These are phyloP conservation scores for Oreotrochilus melanogaster DNA, from an alignment of 2,113 vertebrate genomes.

Conservation along the genomic window DNA sequence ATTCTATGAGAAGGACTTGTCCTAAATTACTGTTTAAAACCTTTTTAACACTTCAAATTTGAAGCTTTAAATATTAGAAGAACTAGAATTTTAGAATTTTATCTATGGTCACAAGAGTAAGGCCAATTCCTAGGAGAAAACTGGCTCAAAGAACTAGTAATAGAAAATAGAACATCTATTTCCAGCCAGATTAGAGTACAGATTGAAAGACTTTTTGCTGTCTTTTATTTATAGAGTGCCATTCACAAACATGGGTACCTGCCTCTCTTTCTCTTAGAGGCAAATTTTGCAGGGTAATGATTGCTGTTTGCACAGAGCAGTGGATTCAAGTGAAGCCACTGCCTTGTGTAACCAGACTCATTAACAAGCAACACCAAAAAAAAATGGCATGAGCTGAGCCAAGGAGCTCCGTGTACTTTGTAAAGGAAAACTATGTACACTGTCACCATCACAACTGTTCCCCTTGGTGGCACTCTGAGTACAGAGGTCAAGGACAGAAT, in stretches of 20 bases:
- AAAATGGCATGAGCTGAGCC: background rate
- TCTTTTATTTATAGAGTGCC: background rate
- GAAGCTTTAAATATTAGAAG: background rate
- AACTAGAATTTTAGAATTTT: background rate
- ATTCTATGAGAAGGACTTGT: background rate
- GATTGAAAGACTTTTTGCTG: background rate
- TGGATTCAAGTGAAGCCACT: background rate
- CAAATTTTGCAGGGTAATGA: background rate
- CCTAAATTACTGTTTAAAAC: background rate
- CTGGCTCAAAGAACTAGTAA: background rate
- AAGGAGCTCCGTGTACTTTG: background rate
- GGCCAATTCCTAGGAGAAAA: background rate
- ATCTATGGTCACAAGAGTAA: background rate
- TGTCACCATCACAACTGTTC: constrained; percentile 20
- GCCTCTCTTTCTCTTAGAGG: background rate
- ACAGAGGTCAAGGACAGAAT: constrained; percentile 55
- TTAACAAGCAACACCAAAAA: background rate
- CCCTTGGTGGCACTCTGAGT: constrained; percentile 34
- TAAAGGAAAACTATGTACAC: background rate
- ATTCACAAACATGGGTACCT: background rate
- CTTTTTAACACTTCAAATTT: background rate
- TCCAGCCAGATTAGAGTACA: background rate
- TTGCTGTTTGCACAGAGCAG: background rate
- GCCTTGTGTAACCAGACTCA: background rate
- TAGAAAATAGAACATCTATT: background rate